Evolutionary conservation across 1,140 invertebrate species (phyloP).

Genomic region (Harlomillsia oculata): DNA sequence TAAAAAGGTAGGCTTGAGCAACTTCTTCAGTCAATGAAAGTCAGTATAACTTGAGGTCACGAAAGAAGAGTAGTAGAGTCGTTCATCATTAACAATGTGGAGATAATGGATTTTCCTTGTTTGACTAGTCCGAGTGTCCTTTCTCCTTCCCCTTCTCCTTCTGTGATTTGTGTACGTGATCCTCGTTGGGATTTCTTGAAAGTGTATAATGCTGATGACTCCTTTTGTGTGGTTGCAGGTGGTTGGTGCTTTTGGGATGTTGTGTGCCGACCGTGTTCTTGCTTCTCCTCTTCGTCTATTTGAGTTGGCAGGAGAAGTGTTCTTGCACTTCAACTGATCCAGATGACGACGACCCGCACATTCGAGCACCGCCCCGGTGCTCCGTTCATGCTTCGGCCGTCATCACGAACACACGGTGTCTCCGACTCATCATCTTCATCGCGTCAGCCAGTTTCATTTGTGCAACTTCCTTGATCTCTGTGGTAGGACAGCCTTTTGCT

Average conservation of each 20-base stretch:
- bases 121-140: too few relatives aligned
- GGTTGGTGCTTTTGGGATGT: constrained; percentile 53
- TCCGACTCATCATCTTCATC: constrained; percentile 53
- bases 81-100: neutral
- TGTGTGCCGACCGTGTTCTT: constrained; percentile 54
- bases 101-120: neutral
- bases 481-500: constrained; percentile 48
- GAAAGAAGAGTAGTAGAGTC: neutral
- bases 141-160: too few relatives aligned
- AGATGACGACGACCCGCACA: constrained; percentile 24
- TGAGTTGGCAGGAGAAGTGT: constrained; percentile 49
- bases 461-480: constrained; percentile 56
- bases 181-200: too few relatives aligned
- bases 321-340: neutral
- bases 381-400: constrained; percentile 41
- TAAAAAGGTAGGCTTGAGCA: too few relatives aligned
- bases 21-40: too few relatives aligned
- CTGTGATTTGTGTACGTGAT: too few relatives aligned
- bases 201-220: too few relatives aligned
- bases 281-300: constrained; percentile 51
- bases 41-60: too few relatives aligned
- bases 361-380: constrained; percentile 42
- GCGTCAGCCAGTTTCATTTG: constrained; percentile 55
- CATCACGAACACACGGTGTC: constrained; percentile 52
- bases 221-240: constrained; percentile 50